Evolutionary conservation across 2,797 vertebrate genomes (phyloP).

Genomic region (Leptoclinus maculatus): DNA sequence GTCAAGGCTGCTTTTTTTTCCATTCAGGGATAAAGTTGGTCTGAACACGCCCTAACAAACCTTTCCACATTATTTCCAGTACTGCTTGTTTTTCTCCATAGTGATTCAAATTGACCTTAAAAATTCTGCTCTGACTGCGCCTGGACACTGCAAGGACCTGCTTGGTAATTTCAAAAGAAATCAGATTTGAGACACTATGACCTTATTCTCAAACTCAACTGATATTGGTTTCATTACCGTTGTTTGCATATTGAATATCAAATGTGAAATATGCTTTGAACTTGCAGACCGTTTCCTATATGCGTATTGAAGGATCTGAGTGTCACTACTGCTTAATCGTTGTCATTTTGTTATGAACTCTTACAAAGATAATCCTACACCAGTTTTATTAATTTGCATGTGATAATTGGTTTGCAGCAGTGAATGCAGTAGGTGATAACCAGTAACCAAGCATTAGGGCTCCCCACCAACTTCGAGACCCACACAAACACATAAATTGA

Average conservation of each 20-base stretch:
- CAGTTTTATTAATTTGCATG: slow-evolving; percentile 76
- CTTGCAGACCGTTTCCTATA: slow-evolving; percentile 28
- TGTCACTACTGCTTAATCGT: slow-evolving; percentile 64
- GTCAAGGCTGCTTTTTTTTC: neutral
- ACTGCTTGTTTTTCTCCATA: slow-evolving; percentile 8
- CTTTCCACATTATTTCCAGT: neutral
- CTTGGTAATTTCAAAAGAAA: slow-evolving; percentile 46
- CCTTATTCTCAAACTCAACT: slow-evolving; percentile 40
- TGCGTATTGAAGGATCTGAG: slow-evolving; percentile 38
- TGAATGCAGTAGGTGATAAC: slow-evolving; percentile 57
- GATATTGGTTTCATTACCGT: slow-evolving; percentile 46
- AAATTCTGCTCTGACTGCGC: neutral
- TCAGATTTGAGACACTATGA: slow-evolving; percentile 43
- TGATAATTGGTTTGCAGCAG: slow-evolving; percentile 72
- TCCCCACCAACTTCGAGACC: slow-evolving; percentile 36
- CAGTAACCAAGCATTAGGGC: slow-evolving; percentile 49
- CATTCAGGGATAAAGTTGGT: neutral
- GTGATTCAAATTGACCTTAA: slow-evolving; percentile 28
- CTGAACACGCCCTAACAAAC: neutral
- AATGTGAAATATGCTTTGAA: slow-evolving; percentile 63
- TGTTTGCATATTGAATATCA: slow-evolving; percentile 64
- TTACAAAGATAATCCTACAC: slow-evolving; percentile 64
- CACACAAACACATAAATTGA: slow-evolving; percentile 60
- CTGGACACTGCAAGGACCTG: slow-evolving; percentile 29
- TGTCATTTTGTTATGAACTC: slow-evolving; percentile 55